phyloP scores from a whole-genome alignment of 1,140 invertebrate species.

The Calliphora vicina region DNA sequence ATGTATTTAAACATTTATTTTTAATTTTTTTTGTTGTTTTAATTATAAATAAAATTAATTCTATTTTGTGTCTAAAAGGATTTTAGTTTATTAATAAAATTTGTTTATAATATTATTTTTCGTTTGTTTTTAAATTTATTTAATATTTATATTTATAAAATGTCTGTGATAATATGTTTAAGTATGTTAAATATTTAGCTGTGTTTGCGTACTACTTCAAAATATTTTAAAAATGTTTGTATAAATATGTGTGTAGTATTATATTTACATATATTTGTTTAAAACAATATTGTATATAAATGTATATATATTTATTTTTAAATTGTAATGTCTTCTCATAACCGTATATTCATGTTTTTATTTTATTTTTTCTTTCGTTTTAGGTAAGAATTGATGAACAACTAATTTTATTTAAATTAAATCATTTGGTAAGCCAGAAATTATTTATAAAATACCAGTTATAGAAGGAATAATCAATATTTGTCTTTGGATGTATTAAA shows the following conservation, averaged over 20 bases:
- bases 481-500: too few species aligned
- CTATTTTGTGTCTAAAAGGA: too few species aligned
- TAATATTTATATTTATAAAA: neutral
- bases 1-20: too few species aligned
- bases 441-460: too few species aligned
- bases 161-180: neutral
- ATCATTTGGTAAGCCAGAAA: constrained; percentile 60
- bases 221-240: neutral
- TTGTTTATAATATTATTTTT: neutral
- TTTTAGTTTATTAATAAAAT: neutral
- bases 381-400: constrained; percentile 63
- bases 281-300: neutral
- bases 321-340: neutral
- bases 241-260: neutral
- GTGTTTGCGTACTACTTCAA: neutral
- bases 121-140: too few species aligned
- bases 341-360: neutral
- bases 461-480: too few species aligned
- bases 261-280: too few species aligned
- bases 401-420: constrained; percentile 59
- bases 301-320: constrained; percentile 8
- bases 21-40: too few species aligned
- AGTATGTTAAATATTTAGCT: neutral
- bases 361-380: constrained; percentile 43
- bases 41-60: too few species aligned